phyloP scores from a whole-genome alignment of 64 coral and sea anemone genomes.

The Trachythela sp. region DNA sequence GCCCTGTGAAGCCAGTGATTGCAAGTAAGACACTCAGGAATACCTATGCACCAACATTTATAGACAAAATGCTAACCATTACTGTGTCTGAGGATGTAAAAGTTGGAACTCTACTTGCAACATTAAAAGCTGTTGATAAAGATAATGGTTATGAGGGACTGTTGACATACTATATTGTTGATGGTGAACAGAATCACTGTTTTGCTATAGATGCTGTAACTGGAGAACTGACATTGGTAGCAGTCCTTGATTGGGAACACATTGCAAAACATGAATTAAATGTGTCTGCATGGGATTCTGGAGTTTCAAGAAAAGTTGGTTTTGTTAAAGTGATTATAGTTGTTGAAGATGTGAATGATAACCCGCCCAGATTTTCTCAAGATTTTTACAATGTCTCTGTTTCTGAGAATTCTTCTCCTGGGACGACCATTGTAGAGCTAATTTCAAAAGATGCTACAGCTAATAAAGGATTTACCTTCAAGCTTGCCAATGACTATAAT shows the following conservation, averaged over 20 bases:
- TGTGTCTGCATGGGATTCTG: conserved; percentile 62
- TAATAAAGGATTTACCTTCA: background rate
- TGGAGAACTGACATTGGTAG: conserved; percentile 57
- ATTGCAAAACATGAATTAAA: conserved; percentile 50
- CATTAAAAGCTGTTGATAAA: conserved; percentile 55
- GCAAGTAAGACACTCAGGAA: background rate
- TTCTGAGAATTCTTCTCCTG: background rate
- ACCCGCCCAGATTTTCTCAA: conserved; percentile 58
- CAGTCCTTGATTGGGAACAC: conserved; percentile 59
- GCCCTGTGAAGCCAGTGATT: background rate
- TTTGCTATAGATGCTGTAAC: conserved; percentile 54
- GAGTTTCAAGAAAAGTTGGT: conserved; percentile 42
- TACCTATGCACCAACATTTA: background rate
- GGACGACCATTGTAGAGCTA: background rate
- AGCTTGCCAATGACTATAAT: background rate
- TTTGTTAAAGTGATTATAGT: conserved; percentile 54
- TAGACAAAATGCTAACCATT: background rate
- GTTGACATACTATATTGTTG: conserved; percentile 47
- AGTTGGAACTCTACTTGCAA: background rate
- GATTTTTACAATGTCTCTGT: conserved; percentile 42
- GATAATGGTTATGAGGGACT: conserved; percentile 61
- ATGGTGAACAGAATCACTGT: conserved; percentile 35
- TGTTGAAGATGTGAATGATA: conserved; percentile 68
- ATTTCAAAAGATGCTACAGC: background rate
- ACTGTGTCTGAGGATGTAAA: background rate